Conservation (phyloP, 2,888 invertebrate genomes). For the Dyspetes luteomarginatus region DNA sequence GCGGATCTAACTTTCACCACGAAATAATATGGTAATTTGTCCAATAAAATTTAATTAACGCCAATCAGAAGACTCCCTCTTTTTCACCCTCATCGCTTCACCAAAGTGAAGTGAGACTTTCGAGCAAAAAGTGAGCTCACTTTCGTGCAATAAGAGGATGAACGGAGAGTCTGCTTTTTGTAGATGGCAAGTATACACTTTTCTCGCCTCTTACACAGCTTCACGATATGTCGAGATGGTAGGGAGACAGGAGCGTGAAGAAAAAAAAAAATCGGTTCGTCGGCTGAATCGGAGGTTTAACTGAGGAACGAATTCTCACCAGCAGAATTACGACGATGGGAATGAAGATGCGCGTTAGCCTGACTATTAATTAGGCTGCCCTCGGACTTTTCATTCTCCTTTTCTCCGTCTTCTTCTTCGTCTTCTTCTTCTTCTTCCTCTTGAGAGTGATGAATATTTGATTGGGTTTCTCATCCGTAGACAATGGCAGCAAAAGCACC, state of each 20-base stretch:
- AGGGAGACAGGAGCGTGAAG: constrained; percentile 8
- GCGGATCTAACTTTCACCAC: not conserved
- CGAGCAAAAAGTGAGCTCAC: not conserved
- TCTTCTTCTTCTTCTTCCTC: constrained; percentile 11
- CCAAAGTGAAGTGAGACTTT: constrained; percentile 7
- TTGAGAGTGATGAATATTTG: constrained; percentile 60
- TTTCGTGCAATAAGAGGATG: not conserved
- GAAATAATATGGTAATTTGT: constrained; percentile 65
- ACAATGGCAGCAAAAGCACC: constrained; percentile 24
- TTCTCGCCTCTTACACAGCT: not conserved
- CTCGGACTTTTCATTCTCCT: constrained; percentile 5
- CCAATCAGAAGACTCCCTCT: constrained; percentile 62
- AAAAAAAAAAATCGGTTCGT: constrained; percentile 40
- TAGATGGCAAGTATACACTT: constrained; percentile 9
- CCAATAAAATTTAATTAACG: constrained; percentile 69
- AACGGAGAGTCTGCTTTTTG: not conserved
- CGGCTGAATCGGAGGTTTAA: not conserved
- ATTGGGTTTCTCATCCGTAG: constrained; percentile 51
- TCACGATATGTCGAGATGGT: not conserved
- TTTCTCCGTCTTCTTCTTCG: constrained; percentile 4
- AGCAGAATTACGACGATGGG: constrained; percentile 43
- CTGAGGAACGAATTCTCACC: constrained; percentile 32
- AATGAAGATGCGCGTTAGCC: constrained; percentile 37
- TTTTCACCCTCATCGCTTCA: not conserved
- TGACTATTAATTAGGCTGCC: constrained; percentile 55